Evolutionary conservation across 2,113 vertebrate genomes (phyloP).

Genomic region (Microcebus lehilahytsara): DNA sequence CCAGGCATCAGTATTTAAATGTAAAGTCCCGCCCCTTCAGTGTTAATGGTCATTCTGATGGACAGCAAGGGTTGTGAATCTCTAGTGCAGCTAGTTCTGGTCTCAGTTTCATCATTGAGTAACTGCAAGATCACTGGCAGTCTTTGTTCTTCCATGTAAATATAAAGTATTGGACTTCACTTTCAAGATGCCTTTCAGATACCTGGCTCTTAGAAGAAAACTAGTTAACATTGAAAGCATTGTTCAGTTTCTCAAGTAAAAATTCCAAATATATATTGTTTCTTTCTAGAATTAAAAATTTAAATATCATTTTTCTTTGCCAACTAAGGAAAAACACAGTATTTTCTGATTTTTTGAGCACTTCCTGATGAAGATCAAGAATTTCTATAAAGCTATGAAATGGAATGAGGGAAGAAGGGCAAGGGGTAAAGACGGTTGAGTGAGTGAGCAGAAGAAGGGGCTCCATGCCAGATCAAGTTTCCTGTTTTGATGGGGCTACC

Average conservation of each 20-base stretch:
- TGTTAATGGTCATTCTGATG: background rate
- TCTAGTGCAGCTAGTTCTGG: background rate
- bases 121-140: background rate
- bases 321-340: background rate
- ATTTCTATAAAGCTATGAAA: background rate
- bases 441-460: background rate
- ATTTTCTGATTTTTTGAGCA: constrained; percentile 27
- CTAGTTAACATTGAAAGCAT: background rate
- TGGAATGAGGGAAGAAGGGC: background rate
- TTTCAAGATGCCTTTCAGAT: background rate
- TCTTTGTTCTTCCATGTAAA: background rate
- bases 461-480: background rate
- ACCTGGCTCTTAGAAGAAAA: background rate
- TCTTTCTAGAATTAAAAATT: background rate
- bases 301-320: constrained; percentile 6
- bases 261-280: background rate
- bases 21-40: background rate
- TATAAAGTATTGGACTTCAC: background rate
- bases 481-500: background rate
- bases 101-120: background rate
- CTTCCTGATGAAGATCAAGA: background rate
- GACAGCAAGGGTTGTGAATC: background rate
- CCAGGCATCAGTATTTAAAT: background rate
- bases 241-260: background rate
- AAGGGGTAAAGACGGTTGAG: background rate